Evolutionary conservation across 2,888 invertebrate species (phyloP), one percentile per base, ranked within the genome.

Genomic region (Lithophane ornitopus): DNA sequence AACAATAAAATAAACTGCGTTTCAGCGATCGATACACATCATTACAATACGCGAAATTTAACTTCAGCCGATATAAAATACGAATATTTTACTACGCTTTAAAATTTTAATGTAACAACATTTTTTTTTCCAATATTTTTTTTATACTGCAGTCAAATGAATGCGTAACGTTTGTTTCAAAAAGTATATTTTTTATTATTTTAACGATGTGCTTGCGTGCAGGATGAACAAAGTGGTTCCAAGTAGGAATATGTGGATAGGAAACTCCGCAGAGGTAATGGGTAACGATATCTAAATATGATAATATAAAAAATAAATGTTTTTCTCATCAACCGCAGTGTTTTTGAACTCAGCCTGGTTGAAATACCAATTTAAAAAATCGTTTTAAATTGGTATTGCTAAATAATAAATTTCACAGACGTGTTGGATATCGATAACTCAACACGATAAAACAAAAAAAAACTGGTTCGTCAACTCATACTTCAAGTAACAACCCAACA

Each of bases 61-160:
- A 89, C 82, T 83, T 72, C 71, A 66, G 74, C 78, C 76, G 79
- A 88, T 89, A 90, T 90, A 90, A 91, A 92, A 91, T 88, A 82
- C 59, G 83, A 86, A 90, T 90, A 87, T 90, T 92, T 93, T 92
- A 94, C 89, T 92, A 91, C 76, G 87, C 88, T 88, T 88, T 93
- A 89, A 93, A 92, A 90, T 85, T 91, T 90, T 90, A 88, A 91
- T 91, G 87, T 76, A 80, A 77, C 81, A 78, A 54, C 49, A 44
- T 78, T 84, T 75, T 67, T n/a, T 67, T 71, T 67, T 34, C 49
- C 62, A 54, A 75, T 74, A 62, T 78, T 78, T 80, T 78, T 78
- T 80, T 70, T 74, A 22, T 71, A 71, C 41, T 54, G 68, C 59
- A 63, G 7, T n/a, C 70, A 62, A 68, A 58, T 58, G 66, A 70